Evolutionary conservation across 2,888 invertebrate genomes (phyloP).

Genomic region (Eubasilissa splendida): DNA sequence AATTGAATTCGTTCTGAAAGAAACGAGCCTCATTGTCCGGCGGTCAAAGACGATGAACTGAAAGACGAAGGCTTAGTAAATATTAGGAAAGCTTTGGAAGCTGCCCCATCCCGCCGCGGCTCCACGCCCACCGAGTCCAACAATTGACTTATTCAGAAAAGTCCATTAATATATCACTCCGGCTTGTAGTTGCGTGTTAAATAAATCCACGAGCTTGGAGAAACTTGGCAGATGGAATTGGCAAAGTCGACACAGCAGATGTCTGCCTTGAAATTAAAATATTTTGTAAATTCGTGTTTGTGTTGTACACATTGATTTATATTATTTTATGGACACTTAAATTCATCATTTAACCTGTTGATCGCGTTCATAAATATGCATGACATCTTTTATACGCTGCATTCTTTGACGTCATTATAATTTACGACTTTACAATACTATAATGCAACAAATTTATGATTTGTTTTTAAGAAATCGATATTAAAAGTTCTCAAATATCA

Average conservation of each 20-base stretch:
- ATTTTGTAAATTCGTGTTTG: neutral
- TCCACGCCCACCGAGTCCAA: slow-evolving; percentile 53
- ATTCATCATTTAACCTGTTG: too few relatives aligned
- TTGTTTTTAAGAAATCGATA: too few relatives aligned
- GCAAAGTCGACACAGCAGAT: too few relatives aligned
- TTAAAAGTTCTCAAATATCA: too few relatives aligned
- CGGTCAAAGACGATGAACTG: slow-evolving; percentile 32
- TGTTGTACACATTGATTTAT: too few relatives aligned
- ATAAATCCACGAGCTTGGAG: slow-evolving; percentile 19
- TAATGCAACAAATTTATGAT: too few relatives aligned
- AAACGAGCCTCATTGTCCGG: slow-evolving; percentile 39
- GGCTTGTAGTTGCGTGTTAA: slow-evolving; percentile 50
- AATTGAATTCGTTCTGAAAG: slow-evolving; percentile 26
- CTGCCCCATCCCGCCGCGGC: neutral
- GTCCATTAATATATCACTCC: slow-evolving; percentile 50
- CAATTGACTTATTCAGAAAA: slow-evolving; percentile 44
- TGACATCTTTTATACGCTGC: too few relatives aligned
- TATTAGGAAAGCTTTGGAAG: slow-evolving; percentile 54
- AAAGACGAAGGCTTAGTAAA: slow-evolving; percentile 42
- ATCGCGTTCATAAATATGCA: too few relatives aligned
- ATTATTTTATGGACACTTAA: too few relatives aligned
- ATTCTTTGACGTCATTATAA: too few relatives aligned
- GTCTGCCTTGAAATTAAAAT: neutral
- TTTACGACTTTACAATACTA: too few relatives aligned
- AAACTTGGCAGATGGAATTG: slow-evolving; percentile 3